Conservation (phyloP, 2,797 vertebrate species). For the Threskiornis aethiopicus region DNA sequence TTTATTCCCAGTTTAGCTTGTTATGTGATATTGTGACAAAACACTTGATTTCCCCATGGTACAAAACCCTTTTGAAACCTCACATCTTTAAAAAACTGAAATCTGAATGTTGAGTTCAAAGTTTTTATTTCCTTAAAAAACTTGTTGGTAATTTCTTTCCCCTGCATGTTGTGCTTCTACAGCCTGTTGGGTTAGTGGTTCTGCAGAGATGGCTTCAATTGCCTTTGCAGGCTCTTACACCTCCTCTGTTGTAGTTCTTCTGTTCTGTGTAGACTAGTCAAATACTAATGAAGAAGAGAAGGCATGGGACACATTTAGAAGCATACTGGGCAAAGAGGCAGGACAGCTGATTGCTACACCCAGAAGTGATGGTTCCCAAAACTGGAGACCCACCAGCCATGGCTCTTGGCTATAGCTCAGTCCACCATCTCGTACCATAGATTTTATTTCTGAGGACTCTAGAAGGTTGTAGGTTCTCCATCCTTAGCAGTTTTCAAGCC, state of each 20-base stretch:
- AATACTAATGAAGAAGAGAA: neutral
- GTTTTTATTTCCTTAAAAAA: neutral
- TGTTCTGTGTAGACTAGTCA: neutral
- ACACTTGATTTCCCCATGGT: neutral
- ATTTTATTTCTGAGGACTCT: neutral
- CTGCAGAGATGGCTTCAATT: neutral
- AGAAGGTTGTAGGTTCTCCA: neutral
- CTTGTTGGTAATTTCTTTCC: neutral
- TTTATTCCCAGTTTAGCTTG: neutral
- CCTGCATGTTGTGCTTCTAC: neutral
- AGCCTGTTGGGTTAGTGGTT: neutral
- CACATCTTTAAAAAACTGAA: neutral
- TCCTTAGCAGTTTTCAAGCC: neutral
- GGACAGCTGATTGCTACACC: neutral
- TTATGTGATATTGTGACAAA: neutral
- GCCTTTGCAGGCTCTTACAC: neutral
- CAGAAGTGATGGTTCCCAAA: neutral
- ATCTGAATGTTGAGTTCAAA: neutral
- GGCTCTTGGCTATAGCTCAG: neutral
- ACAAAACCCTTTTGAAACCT: neutral
- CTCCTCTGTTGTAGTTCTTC: neutral
- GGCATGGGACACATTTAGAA: neutral
- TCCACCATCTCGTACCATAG: neutral
- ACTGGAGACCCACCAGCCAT: neutral
- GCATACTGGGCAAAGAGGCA: neutral